Conservation (phyloP, 2,888 invertebrate genomes). For the Eudemis profundana region DNA sequence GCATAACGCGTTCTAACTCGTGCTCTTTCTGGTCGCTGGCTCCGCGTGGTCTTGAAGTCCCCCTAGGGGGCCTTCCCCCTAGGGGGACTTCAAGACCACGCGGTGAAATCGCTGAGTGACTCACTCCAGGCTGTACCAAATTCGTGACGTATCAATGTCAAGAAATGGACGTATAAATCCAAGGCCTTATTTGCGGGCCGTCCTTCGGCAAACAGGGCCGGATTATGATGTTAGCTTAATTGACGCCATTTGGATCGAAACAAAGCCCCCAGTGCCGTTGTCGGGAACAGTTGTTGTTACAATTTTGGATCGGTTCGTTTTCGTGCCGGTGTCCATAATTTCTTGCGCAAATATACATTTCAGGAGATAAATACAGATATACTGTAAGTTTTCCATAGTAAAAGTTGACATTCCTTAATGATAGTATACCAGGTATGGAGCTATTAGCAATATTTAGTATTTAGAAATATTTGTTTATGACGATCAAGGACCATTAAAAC, state of each 20-base stretch:
- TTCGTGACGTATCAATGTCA: conserved; percentile 31
- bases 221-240: conserved; percentile 81
- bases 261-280: conserved; percentile 71
- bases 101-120: too few species aligned
- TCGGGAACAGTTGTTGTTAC: conserved; percentile 39
- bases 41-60: too few species aligned
- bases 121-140: conserved; percentile 3
- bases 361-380: not conserved
- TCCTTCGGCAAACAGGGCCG: conserved; percentile 61
- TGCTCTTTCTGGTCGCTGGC: too few species aligned
- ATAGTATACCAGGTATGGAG: too few species aligned
- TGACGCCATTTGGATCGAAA: conserved; percentile 72
- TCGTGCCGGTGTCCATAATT: conserved; percentile 55
- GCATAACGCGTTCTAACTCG: too few species aligned
- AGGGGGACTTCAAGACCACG: too few species aligned
- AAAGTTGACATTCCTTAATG: too few species aligned
- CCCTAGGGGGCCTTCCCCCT: too few species aligned
- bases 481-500: too few species aligned
- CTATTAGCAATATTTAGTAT: too few species aligned
- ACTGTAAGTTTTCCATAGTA: too few species aligned
- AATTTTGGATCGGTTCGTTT: conserved; percentile 64
- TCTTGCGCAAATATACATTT: conserved; percentile 3
- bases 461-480: too few species aligned
- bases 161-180: conserved; percentile 59
- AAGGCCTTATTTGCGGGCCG: conserved; percentile 58